A percentile compares a stretch with the other conserved stretches of the same genome.
phyloP scores from a whole-genome alignment of 2,797 vertebrate genomes.

The Novumbra hubbsi region DNA sequence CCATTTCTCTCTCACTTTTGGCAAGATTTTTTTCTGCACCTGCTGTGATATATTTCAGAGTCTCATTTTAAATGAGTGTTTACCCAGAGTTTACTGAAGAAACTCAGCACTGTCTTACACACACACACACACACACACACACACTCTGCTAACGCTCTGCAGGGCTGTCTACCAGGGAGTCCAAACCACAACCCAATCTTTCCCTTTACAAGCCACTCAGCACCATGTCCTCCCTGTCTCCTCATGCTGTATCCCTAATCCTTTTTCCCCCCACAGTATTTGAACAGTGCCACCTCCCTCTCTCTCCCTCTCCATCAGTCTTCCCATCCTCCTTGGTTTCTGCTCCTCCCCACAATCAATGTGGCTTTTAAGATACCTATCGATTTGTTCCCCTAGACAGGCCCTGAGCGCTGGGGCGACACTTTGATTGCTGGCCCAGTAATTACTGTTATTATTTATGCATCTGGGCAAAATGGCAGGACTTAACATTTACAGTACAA shows the following conservation, averaged over 20 bases:
- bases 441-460: slow-evolving; percentile 90
- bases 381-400: slow-evolving; percentile 83
- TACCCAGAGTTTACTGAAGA: background rate
- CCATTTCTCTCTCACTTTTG: slow-evolving; percentile 18
- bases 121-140: slow-evolving; percentile 51
- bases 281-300: slow-evolving; percentile 39
- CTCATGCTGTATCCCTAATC: slow-evolving; percentile 16
- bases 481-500: slow-evolving; percentile 85
- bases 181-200: slow-evolving; percentile 46
- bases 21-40: slow-evolving; percentile 8
- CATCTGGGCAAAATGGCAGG: slow-evolving; percentile 85
- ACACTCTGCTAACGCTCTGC: background rate
- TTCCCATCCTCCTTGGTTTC: slow-evolving; percentile 74
- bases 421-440: slow-evolving; percentile 85
- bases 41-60: slow-evolving; percentile 2
- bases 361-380: slow-evolving; percentile 86
- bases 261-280: background rate
- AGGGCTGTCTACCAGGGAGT: slow-evolving; percentile 16
- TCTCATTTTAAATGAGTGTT: background rate
- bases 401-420: slow-evolving; percentile 76
- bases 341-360: slow-evolving; percentile 82
- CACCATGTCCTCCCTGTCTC: slow-evolving; percentile 28
- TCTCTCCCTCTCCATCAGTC: slow-evolving; percentile 74
- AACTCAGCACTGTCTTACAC: slow-evolving; percentile 7
- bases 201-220: slow-evolving; percentile 36